Base-by-base conservation (phyloP, 2,888 invertebrate genomes). In the Heliconius hortense region DNA sequence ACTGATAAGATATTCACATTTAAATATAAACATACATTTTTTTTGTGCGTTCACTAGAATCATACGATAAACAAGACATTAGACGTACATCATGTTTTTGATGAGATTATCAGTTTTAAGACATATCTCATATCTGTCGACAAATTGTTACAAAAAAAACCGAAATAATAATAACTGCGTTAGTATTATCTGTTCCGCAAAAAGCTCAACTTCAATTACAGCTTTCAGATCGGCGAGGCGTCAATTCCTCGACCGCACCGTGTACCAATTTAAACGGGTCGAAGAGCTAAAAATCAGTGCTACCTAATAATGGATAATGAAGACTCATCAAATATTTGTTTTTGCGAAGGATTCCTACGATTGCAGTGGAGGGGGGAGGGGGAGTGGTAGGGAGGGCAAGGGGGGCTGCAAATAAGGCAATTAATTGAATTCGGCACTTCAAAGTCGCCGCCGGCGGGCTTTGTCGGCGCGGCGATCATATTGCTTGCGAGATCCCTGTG, bases 371-470 rank as follows among this genome's bases (percentile, higher is more conserved):
- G 84, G 85, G 86, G 83, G 83, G 85, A 83, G 82, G 86, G 43
- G 15, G 43, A 4, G 18, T 0, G 18, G 48, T 0, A 39, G 39
- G 5, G 48, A 18, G 8, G 31, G 31, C 0, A 35, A 35, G 31
- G 31, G 31, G 35, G 35, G 35, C 10, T 85, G 90, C 92, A 92
- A 93, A 93, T 92, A 92, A 87, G 91, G 90, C 92, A 90, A 93
- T 93, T 94, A 93, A 94, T 94, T 93, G 92, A 93, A 92, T 93
- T 93, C 92, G 93, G 93, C 90, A 87, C 86, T 85, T 91, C 90
- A 94, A 93, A 92, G 88, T 83, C 82, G 86, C 88, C 90, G 91
- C 89, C 88, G 82, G 84, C 83, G 86, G 86, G 89, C 91, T 91
- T 92, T 92, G 92, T 90, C 92, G 91, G 92, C 90, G 84, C 86